phyloP scores from a whole-genome alignment of 2,113 vertebrate species.

The Microtus oregoni region DNA sequence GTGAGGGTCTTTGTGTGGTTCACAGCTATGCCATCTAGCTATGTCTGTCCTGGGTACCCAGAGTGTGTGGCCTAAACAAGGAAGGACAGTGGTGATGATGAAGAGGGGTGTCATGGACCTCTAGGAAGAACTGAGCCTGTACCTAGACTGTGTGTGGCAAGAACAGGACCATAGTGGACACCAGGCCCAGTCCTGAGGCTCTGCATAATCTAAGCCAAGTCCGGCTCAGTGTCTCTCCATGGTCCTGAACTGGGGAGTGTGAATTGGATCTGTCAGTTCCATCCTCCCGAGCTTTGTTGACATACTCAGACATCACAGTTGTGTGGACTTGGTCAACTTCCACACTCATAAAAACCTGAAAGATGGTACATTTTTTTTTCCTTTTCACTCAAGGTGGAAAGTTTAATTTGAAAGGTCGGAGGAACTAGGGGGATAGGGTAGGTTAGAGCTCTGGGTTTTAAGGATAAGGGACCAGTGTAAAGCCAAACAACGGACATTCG shows the following conservation, averaged over 20 bases:
- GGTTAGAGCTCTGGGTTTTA: background rate
- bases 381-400: background rate
- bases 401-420: slow-evolving; percentile 35
- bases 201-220: background rate
- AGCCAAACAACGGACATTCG: slow-evolving; percentile 8
- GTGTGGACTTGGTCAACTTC: background rate
- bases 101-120: background rate
- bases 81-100: rapidly evolving
- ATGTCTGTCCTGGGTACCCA: background rate
- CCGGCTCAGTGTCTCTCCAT: rapidly evolving
- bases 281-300: background rate
- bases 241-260: too few species aligned
- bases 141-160: rapidly evolving
- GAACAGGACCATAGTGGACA: rapidly evolving
- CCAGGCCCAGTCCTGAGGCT: background rate
- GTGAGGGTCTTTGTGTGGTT: background rate
- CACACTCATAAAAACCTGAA: background rate
- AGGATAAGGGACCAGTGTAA: background rate
- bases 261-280: background rate
- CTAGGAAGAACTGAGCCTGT: background rate
- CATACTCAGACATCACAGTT: background rate
- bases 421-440: background rate
- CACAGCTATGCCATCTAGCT: background rate
- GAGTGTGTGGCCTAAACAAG: background rate
- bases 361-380: background rate